These are phyloP conservation scores for Phenganax marumi DNA, from an alignment of 92 coral and sea anemone species.

Conservation along the genomic window DNA sequence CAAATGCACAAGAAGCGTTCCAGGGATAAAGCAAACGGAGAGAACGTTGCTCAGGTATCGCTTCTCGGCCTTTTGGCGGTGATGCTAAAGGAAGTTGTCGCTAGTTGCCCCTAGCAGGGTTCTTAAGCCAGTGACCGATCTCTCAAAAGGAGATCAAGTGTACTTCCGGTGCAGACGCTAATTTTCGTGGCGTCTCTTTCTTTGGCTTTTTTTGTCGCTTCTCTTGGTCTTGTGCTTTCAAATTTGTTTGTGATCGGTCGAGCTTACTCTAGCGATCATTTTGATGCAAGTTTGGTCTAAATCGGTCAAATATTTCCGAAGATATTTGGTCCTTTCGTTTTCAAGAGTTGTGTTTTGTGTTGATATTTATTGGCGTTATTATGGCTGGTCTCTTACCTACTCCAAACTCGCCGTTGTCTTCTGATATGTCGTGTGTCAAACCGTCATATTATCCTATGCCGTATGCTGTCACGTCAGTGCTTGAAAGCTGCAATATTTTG, in stretches of 20 bases:
- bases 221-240: too few relatives aligned
- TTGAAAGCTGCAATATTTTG: background rate
- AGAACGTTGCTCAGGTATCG: conserved; percentile 31
- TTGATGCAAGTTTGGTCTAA: background rate
- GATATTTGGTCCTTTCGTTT: background rate
- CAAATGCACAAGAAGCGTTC: too few relatives aligned
- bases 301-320: background rate
- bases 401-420: background rate
- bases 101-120: too few relatives aligned
- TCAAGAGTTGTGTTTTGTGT: background rate
- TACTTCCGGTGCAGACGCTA: too few relatives aligned
- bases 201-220: too few relatives aligned
- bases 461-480: background rate
- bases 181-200: too few relatives aligned
- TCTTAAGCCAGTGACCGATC: too few relatives aligned
- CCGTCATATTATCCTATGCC: background rate
- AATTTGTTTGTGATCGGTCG: too few relatives aligned
- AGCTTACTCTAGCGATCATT: too few relatives aligned
- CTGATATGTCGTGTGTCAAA: background rate
- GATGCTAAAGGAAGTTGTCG: too few relatives aligned
- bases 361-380: background rate
- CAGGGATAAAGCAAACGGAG: too few relatives aligned
- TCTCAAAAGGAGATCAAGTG: too few relatives aligned
- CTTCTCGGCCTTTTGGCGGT: conserved; percentile 83
- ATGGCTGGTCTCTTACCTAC: background rate